Evolutionary conservation across 2,797 vertebrate genomes (phyloP), one percentile per base, ranked within the genome.

Genomic region (Peromyscus nudipes): DNA sequence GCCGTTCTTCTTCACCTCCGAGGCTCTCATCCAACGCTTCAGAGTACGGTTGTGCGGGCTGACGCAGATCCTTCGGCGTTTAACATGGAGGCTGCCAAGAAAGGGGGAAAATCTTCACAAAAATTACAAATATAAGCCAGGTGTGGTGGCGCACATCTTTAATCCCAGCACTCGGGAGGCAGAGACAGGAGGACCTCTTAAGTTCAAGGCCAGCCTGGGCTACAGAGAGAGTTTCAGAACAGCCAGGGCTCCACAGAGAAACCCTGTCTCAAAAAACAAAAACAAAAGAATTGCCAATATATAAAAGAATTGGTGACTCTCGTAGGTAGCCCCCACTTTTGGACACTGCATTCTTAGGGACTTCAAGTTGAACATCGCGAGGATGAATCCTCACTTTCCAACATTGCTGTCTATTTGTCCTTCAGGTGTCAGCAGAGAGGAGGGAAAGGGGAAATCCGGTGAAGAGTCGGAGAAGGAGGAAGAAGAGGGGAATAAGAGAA

Each of bases 61-160:
- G 94, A 97, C 96, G 69, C 99, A 99, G 83, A 98, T 77, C 82
- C 98, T 98, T 96, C 95, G 98, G 84, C 31, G 95, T 96, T 94
- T 97, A 57, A 98, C 2, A 19, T 98, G 97, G 93, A 99, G 98
- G 91, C 99, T 99, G 97, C 55, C 37, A 90, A 75, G 95, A 84
- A 98, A n/a, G 23, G 27, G 71, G 34, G 73, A 73, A 80, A 37
- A 27, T 43, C 55, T 43, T 95, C 67, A 93, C 13, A 27, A 31
- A 65, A 85, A 80, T 76, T 6, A 34, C 27, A 60, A 75, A 85
- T 25, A 80, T 14, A 85, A 86, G 11, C 46, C 62, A 69, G 65
- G 64, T 27, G 46, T 69, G 46, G 65, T 69, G 46, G 34, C 1
- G 4, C 31, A 49, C 1, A 4, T 4, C 31, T 49, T 64, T 85